Conservation (phyloP, 1,140 invertebrate species). For the Acromyrmex charruanus region DNA sequence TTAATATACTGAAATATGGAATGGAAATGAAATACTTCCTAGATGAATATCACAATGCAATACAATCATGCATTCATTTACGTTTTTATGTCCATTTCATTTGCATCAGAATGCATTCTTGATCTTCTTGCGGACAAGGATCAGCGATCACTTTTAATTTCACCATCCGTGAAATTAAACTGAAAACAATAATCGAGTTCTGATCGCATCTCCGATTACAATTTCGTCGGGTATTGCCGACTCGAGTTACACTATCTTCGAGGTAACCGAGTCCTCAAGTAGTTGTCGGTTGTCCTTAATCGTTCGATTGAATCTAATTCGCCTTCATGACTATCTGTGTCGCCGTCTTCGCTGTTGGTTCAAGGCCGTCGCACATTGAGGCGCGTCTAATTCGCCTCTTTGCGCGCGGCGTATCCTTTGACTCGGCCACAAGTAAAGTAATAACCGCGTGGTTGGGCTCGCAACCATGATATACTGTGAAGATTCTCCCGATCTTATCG, state of each 20-base stretch:
- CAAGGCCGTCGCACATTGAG: slow-evolving; percentile 63
- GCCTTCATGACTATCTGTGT: slow-evolving; percentile 69
- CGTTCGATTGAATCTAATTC: slow-evolving; percentile 76
- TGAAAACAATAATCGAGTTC: slow-evolving; percentile 45
- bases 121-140: slow-evolving; percentile 14
- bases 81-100: slow-evolving; percentile 5
- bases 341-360: slow-evolving; percentile 67
- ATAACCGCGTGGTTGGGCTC: not conserved
- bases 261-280: slow-evolving; percentile 69
- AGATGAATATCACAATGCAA: slow-evolving; percentile 9
- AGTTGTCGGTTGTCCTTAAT: slow-evolving; percentile 70
- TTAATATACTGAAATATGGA: not conserved
- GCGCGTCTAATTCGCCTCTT: slow-evolving; percentile 33
- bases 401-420: slow-evolving; percentile 56
- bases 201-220: slow-evolving; percentile 53
- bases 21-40: slow-evolving; percentile 18
- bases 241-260: slow-evolving; percentile 52
- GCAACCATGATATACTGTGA: slow-evolving; percentile 2
- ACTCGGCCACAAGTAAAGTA: slow-evolving; percentile 24
- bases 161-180: not conserved
- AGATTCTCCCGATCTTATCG: slow-evolving; percentile 61
- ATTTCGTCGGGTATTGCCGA: slow-evolving; percentile 36
- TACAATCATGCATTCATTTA: slow-evolving; percentile 8
- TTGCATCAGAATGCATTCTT: slow-evolving; percentile 41
- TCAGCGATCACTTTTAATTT: slow-evolving; percentile 55